Base-by-base conservation (phyloP, 2,888 invertebrate genomes). In the Exephanes ischioxanthus region DNA sequence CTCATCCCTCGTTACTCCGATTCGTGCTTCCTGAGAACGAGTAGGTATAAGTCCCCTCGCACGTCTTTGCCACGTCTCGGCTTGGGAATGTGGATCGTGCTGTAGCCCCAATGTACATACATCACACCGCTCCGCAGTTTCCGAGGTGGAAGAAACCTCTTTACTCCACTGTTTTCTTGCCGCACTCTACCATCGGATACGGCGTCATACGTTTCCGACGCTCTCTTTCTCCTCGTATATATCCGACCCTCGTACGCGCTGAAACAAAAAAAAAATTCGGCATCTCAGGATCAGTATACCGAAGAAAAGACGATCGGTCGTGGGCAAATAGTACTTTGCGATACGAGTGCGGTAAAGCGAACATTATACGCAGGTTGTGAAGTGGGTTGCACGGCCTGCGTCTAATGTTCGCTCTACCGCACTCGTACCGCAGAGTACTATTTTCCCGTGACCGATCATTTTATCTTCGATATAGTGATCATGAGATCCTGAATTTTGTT, bases 91-190 rank as follows among this genome's bases (percentile, higher is more conserved):
- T 19, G 75, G 58, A 61, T 68, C 75, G 70, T 79, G 68, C 61
- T 45, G 63, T 19, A 79, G 73, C 51, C 61, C 30, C 61, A 11
- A 11, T 22, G 22, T 26, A 58, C 51, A 61, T 73, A 73, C 41
- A 30, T 37, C 51, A 63, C 58, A 61, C 41, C 33, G 33, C 58
- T 55, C 51, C 30, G 68, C 45, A 78, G 66, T 73, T 30, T 79
- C 37, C 68, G 73, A 53, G 78, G 3, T 63, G 61, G 51, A 79
- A 79, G 68, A 72, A 79, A 58, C 73, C 79, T 79, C 79, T 83
- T 55, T 66, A n/a, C 45, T 30, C 9, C 45, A 63, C 73, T 75
- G 68, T 73, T 83, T 79, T 83, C 79, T 73, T 83, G 41, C 48
- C 45, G 11, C 61, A 33, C 53, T 33, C 67, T 61, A 6, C 26